Evolutionary conservation across 2,797 vertebrate species (phyloP).

Genomic region (Leontocebus nigricollis): DNA sequence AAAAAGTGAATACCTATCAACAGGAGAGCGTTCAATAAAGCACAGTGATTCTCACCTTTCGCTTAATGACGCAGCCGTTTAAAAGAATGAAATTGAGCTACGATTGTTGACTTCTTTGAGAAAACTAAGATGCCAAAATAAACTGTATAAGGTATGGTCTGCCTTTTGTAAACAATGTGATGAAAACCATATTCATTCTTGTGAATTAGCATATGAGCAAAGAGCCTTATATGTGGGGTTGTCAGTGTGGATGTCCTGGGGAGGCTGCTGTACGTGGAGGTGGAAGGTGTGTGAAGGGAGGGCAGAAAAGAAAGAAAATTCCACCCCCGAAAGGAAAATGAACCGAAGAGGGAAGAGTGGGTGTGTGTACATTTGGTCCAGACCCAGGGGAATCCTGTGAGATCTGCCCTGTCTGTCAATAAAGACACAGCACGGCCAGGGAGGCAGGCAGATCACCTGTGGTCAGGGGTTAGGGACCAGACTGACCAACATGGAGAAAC

Average conservation of each 20-base stretch:
- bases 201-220: background rate
- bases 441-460: too few relatives aligned
- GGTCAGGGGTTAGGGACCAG: too few relatives aligned
- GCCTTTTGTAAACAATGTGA: background rate
- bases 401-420: background rate
- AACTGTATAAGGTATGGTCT: background rate
- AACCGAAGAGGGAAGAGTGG: background rate
- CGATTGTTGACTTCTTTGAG: background rate
- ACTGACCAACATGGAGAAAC: too few relatives aligned
- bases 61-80: background rate
- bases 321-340: background rate
- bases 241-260: background rate
- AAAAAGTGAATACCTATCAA: background rate
- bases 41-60: background rate
- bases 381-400: background rate
- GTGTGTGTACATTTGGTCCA: background rate
- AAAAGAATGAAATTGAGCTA: background rate
- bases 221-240: background rate
- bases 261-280: background rate
- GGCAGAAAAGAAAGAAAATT: background rate
- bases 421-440: background rate
- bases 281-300: background rate
- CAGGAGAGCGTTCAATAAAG: background rate
- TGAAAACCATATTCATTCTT: background rate
- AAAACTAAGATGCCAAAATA: background rate